Evolutionary conservation across 1,140 invertebrate species (phyloP).

Genomic region (Pachyrhynchus sulphureomaculatus): DNA sequence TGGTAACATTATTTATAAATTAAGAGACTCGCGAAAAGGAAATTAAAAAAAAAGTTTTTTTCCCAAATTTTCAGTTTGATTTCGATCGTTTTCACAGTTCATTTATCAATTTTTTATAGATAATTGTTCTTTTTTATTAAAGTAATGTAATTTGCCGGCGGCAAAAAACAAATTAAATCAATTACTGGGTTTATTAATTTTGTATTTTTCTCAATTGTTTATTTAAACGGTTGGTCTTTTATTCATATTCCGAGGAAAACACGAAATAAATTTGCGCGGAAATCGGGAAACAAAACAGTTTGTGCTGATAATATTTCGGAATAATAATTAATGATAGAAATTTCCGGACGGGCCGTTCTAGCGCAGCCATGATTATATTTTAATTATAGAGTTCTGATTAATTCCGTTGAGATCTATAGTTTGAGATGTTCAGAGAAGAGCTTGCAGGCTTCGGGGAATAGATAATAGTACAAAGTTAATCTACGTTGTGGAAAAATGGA

Average conservation of each 20-base stretch:
- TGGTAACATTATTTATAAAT: no score
- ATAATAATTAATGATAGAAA: constrained; percentile 18
- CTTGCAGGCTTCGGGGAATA: neutral
- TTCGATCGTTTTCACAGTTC: no score
- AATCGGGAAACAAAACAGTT: neutral
- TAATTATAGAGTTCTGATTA: constrained; percentile 24
- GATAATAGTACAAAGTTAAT: neutral
- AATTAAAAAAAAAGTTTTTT: no score
- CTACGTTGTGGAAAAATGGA: neutral
- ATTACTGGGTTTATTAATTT: neutral
- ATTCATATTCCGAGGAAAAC: no score
- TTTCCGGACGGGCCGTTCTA: constrained; percentile 4
- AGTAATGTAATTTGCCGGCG: no score
- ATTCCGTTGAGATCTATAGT: constrained; percentile 13
- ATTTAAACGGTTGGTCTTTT: no score
- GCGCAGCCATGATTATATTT: constrained; percentile 11
- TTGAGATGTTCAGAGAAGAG: constrained; percentile 14
- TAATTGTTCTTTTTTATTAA: no score
- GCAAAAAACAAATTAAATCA: neutral
- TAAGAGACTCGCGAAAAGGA: no score
- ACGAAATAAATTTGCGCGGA: no score
- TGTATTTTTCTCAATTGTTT: neutral
- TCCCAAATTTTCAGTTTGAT: no score
- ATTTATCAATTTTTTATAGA: no score
- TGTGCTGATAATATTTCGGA: constrained; percentile 3